phyloP scores from a whole-genome alignment of 2,888 invertebrate species.

The Hirtodrosophila histrioides region DNA sequence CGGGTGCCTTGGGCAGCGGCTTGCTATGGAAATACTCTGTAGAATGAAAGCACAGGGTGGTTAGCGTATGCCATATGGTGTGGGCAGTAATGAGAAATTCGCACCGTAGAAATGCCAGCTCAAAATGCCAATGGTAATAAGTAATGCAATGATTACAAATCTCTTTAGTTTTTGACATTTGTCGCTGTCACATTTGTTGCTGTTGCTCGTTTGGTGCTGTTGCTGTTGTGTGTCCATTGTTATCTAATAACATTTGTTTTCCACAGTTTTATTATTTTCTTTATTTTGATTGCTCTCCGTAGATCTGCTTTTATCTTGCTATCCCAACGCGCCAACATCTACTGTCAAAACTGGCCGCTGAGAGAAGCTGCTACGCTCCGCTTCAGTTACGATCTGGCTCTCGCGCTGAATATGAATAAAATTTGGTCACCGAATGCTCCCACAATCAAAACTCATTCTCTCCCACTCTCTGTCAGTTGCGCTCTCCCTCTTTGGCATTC shows the following conservation, averaged over 20 bases:
- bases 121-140: slow-evolving; percentile 68
- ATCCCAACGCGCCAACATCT: slow-evolving; percentile 31
- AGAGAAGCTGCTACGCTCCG: slow-evolving; percentile 36
- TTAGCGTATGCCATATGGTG: background rate
- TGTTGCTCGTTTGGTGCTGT: slow-evolving; percentile 36
- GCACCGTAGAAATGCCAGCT: slow-evolving; percentile 81
- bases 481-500: slow-evolving; percentile 6
- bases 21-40: slow-evolving; percentile 76
- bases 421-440: background rate
- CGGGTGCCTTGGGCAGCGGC: slow-evolving; percentile 60
- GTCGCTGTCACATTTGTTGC: slow-evolving; percentile 57
- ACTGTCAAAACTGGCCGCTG: slow-evolving; percentile 32
- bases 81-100: background rate
- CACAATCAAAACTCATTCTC: background rate
- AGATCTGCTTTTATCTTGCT: slow-evolving; percentile 38
- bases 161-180: slow-evolving; percentile 73
- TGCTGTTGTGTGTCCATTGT: slow-evolving; percentile 56
- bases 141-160: slow-evolving; percentile 66
- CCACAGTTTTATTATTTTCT: slow-evolving; percentile 15
- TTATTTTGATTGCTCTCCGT: slow-evolving; percentile 31
- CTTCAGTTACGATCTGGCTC: slow-evolving; percentile 37
- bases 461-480: slow-evolving; percentile 24
- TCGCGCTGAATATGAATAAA: slow-evolving; percentile 52
- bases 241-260: slow-evolving; percentile 51
- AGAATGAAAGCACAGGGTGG: background rate